Base-by-base conservation (phyloP, 2,797 vertebrate genomes). In the Smutsia temminckii region DNA sequence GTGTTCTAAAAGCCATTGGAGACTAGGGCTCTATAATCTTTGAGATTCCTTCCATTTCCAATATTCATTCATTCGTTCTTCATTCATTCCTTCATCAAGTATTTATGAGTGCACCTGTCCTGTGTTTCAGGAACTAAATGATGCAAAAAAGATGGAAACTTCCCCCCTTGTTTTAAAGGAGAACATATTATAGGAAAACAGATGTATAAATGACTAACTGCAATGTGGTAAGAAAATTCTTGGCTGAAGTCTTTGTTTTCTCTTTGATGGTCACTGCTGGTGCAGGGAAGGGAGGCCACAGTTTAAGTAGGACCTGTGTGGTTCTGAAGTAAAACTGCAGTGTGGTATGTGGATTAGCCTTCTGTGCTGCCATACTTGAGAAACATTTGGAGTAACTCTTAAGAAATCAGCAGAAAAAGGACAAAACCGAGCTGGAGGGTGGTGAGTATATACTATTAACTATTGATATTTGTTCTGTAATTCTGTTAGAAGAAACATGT, bases 401-500 rank as follows among this genome's bases (percentile, higher is more conserved):
- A 88, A 17, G 72, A 74, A 89, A 51, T 74, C 27, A 77, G 13
- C 2, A 83, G 14, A 27, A 94, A 66, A 85, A 63, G 57, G 37
- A 21, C 4, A 49, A 89, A 88, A 57, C 27, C 40, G 34, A 85
- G 7, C 25, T 69, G 21, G 79, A 85, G 3, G 63, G 1, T 32
- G n/a, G n/a, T 75, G 16, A 94, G 93, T 85, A 77, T 8, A 5
- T 75, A 80, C 51, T 88, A 25, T 53, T 68, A 97, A 80, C 13
- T 6, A 96, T 78, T 90, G 85, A 94, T 12, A 94, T 93, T 92
- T 94, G 2, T 57, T 83, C 64, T 92, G 10, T n/a, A 83, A 8
- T 85, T 25, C 90, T 97, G 85, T 59, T 91, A 71, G 29, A 84
- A 90, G 96, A 81, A 97, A 81, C 34, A 69, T 61, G 57, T 80